These are phyloP conservation scores for Drosophila rhopaloa DNA, from an alignment of 1,140 invertebrate species.

Conservation along the genomic window DNA sequence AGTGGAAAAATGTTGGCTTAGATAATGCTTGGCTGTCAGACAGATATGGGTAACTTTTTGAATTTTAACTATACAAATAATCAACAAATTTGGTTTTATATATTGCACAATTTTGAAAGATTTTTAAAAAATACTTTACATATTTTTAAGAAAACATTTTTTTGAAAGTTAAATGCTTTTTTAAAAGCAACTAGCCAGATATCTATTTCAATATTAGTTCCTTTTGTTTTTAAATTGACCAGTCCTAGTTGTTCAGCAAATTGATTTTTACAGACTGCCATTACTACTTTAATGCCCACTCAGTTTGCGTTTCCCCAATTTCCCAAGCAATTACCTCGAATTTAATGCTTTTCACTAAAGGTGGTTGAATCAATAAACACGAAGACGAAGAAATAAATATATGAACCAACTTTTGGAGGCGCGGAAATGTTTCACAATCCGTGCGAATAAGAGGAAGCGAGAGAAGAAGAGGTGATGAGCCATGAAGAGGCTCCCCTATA, in stretches of 20 bases:
- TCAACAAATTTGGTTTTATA: not conserved
- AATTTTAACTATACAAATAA: too few relatives aligned
- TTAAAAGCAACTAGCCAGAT: too few relatives aligned
- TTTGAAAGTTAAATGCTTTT: too few relatives aligned
- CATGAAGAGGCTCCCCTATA: not conserved
- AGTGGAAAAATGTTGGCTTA: not conserved
- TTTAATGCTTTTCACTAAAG: conserved; percentile 12
- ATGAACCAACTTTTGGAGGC: conserved; percentile 30
- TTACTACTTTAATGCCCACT: not conserved
- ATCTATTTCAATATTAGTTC: too few relatives aligned
- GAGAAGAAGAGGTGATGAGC: conserved; percentile 31
- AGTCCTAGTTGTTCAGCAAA: not conserved
- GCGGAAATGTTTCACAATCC: conserved; percentile 38
- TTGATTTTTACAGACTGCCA: not conserved
- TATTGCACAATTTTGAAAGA: not conserved
- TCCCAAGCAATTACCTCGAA: not conserved
- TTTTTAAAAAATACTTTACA: too few relatives aligned
- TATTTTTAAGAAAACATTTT: too few relatives aligned
- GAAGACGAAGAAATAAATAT: conserved; percentile 15
- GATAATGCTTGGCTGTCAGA: not conserved
- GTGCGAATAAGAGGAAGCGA: conserved; percentile 28
- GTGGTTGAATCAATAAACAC: conserved; percentile 27
- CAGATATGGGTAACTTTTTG: too few relatives aligned
- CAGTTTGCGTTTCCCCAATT: conserved; percentile 1
- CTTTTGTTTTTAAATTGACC: too few relatives aligned